Conservation (phyloP, 2,113 vertebrate species). For the Chascanopsetta lugubris region DNA sequence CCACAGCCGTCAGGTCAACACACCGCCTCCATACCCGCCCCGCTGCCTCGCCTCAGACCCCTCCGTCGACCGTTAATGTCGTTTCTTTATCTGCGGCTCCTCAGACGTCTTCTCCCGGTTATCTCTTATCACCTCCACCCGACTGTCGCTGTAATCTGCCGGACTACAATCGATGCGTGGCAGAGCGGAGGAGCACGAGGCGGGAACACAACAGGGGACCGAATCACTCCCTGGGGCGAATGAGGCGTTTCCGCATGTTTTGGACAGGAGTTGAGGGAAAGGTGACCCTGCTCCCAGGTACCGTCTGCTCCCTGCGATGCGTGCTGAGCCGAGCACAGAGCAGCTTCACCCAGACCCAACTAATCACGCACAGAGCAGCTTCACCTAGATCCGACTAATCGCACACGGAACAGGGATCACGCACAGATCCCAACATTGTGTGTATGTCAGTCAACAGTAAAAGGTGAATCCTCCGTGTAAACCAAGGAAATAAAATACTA, state of each 20-base stretch:
- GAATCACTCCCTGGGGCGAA: too few relatives aligned
- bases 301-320: not conserved
- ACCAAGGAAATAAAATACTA: too few relatives aligned
- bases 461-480: too few relatives aligned
- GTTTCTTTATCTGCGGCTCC: slow-evolving; percentile 74
- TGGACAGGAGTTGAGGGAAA: too few relatives aligned
- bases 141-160: slow-evolving; percentile 72
- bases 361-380: slow-evolving; percentile 40
- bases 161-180: not conserved
- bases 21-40: not conserved
- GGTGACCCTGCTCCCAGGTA: slow-evolving; percentile 61
- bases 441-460: too few relatives aligned
- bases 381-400: too few relatives aligned
- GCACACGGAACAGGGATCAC: too few relatives aligned
- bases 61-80: slow-evolving; percentile 71
- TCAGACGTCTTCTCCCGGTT: slow-evolving; percentile 59
- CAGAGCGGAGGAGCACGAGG: slow-evolving; percentile 19
- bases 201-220: not conserved
- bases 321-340: slow-evolving; percentile 4
- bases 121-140: slow-evolving; percentile 72
- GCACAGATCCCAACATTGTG: too few relatives aligned
- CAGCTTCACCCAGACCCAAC: slow-evolving; percentile 65
- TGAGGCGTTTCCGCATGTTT: too few relatives aligned
- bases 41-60: not conserved
- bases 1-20: slow-evolving; percentile 13